Evolutionary conservation across 2,113 vertebrate genomes (phyloP).

Genomic region (Cochlearius cochlearius): DNA sequence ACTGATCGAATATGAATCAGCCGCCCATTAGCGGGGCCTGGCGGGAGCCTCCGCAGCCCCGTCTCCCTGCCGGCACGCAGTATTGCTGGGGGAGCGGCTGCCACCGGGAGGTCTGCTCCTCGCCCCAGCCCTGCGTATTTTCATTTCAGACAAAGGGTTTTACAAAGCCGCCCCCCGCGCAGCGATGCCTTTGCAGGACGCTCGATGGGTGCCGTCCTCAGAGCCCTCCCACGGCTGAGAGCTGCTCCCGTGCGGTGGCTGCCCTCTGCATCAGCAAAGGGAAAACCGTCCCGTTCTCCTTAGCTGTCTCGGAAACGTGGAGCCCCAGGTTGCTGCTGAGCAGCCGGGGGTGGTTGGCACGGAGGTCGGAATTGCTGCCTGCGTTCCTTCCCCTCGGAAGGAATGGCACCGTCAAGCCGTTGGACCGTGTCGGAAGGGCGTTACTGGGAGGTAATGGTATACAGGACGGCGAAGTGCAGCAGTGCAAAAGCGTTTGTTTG

Average conservation of each 20-base stretch:
- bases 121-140: fast-evolving
- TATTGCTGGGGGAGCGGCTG: fast-evolving
- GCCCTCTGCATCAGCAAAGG: not conserved
- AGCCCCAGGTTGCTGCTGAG: fast-evolving
- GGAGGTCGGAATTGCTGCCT: not conserved
- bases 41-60: not conserved
- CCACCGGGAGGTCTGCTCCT: not conserved
- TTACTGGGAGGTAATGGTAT: too few species aligned
- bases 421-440: fast-evolving
- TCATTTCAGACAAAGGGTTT: not conserved
- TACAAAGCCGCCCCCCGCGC: not conserved
- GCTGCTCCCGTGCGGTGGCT: not conserved
- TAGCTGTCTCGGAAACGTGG: fast-evolving
- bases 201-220: fast-evolving
- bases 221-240: not conserved
- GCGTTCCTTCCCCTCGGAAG: not conserved
- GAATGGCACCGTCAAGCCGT: not conserved
- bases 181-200: fast-evolving
- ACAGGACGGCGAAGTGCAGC: fast-evolving
- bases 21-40: fast-evolving
- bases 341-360: not conserved
- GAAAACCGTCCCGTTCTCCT: fast-evolving
- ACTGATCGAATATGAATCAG: not conserved
- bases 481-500: fast-evolving
- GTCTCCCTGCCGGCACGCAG: fast-evolving